Conservation (phyloP, 2,888 invertebrate species). For the Andrena fulva region DNA sequence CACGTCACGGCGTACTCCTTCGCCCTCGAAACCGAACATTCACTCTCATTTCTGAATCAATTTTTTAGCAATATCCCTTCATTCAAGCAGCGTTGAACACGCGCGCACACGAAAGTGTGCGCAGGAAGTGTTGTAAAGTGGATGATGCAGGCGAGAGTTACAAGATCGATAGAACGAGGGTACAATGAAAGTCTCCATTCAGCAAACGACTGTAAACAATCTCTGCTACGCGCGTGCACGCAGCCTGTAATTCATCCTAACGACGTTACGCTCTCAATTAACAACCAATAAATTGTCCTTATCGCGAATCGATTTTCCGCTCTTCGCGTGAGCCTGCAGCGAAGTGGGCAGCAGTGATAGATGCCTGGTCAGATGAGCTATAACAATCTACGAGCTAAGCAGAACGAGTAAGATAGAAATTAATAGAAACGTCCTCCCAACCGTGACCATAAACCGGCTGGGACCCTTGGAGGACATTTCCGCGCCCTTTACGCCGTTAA, state of each 20-base stretch:
- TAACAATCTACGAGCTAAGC: no score
- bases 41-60: background rate
- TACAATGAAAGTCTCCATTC: conserved; percentile 46
- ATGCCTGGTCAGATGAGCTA: no score
- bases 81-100: background rate
- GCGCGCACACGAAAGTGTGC: no score
- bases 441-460: background rate
- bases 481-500: background rate
- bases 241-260: conserved; percentile 25
- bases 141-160: conserved; percentile 24
- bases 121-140: background rate
- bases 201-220: conserved; percentile 35
- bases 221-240: conserved; percentile 1
- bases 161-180: conserved; percentile 33
- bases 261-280: conserved; percentile 9
- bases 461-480: background rate
- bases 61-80: background rate
- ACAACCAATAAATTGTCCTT: background rate
- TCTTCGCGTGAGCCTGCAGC: background rate
- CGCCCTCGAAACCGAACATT: background rate
- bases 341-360: background rate
- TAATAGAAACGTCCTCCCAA: no score
- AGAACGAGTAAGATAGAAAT: no score
- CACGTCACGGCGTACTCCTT: background rate
- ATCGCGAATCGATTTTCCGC: background rate